Evolutionary conservation across 2,797 vertebrate genomes (phyloP), one percentile per base, ranked within the genome.

Genomic region (Salmo trutta): DNA sequence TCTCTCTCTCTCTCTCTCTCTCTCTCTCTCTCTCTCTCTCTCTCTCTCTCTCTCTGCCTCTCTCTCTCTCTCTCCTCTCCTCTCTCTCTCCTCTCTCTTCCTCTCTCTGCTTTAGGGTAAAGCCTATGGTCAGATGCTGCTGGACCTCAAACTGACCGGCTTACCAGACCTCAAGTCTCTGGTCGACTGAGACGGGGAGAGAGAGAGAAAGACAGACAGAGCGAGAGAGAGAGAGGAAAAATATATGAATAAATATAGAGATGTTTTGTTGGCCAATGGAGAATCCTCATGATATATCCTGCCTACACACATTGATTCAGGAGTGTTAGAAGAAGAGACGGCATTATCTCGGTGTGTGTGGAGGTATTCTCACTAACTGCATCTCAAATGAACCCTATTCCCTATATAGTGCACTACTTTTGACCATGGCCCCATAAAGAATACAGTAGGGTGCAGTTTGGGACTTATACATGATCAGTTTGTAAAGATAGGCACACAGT

Each of bases 101-200:
- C 81, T 81, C 72, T 76, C 81, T 81, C 69, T 88, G 97, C 81
- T 82, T 68, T 88, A 97, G 96, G 96, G 96, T 17, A 97, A 96
- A 89, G 95, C 95, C 27, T 94, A 92, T 71, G 95, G 94, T 77
- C 96, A 97, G 89, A 98, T 97, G 95, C 87, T 97, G 81, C 86
- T 97, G 90, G 96, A 96, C 87, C 88, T 96, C 83, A 89, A 95
- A 89, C 93, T 97, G 51, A 92, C 78, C 74, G 94, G 95, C 19
- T 90, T 97, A 53, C 96, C 96, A 3, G 94, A 97, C 89, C 93
- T 97, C 78, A 97, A 94, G 69, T 95, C 96, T 4, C 89, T 96
- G 84, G 93, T 95, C 88, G 93, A 95, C 81, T 96, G 91, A 93
- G 8, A 27, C 6, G 2, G 51, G 1, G 6, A 10, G 10, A 66